Evolutionary conservation across 35 echinoderm and acorn worm genomes (phyloP), one percentile per base, ranked within the genome.

Genomic region (Antedon bifida): DNA sequence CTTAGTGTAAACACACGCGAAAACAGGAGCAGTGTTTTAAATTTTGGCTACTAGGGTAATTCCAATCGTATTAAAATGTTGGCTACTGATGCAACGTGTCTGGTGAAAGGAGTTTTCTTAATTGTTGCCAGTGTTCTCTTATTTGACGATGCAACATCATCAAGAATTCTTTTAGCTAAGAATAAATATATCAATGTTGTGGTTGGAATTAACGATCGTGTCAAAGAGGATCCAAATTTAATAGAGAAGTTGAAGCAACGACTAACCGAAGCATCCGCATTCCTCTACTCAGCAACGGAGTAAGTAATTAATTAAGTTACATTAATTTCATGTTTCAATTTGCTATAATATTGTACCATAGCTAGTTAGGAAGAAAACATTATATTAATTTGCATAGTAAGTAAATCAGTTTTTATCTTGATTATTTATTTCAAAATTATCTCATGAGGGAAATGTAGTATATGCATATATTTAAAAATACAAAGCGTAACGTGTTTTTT

Each of bases 181-280:
- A 80, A 80, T 39, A 19, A 80, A 39, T 80, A 80, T 30, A 34
- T 36, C 34, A 80, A 80, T 28, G 36, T 80, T 38, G 78, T 80
- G 3, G 36, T 80, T 12, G 78, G 33, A 29, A 36, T 80, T 38
- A 80, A 80, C 35, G 78, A 80, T 10, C 34, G 36, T 39, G 78
- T 80, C 0, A 34, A 34, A 36, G 78, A 80, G 31, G 36, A 80
- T n/a, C 78, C 3, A 36, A 29, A 38, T 0, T 80, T 80, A 38
- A 11, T 80, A 39, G 78, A 80, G 9, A 35, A 38, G 35, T 36
- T 80, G n/a, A 80, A 80, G n/a, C 16, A 80, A 17, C 34, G 34
- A 3, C 16, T 80, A 7, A 80, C 78, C 3, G 78, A 80, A 34
- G 78, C 78, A 5, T 80, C 78, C 5, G 78, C 78, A 35, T 80